Percentiles rank a stretch among this genome's conserved stretches.
phyloP scores from a whole-genome alignment of 2,888 invertebrate species.

The Hypsopygia costalis region DNA sequence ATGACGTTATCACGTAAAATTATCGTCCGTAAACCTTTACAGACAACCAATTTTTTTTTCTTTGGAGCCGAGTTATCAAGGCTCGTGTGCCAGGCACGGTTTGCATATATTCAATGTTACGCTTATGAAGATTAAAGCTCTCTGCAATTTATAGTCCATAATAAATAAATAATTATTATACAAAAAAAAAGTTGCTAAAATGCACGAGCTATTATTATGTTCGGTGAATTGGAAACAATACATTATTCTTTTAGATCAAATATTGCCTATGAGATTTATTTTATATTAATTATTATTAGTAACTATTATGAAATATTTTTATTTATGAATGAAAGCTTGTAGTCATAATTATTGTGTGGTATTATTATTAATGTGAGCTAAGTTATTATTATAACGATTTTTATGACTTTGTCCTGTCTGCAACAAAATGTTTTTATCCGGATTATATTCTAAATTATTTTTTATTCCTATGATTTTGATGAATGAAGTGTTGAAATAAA shows the following conservation, averaged over 20 bases:
- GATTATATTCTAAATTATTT: neutral
- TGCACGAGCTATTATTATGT: no score
- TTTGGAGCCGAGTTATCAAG: no score
- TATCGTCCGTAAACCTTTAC: no score
- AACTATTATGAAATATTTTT: neutral
- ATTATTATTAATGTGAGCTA: neutral
- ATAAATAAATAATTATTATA: neutral
- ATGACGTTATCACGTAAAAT: no score
- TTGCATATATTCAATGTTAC: neutral
- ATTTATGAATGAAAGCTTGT: neutral
- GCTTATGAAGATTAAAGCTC: neutral
- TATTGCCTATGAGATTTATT: no score
- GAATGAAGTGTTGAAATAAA: constrained; percentile 16
- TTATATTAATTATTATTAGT: no score
- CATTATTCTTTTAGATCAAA: no score
- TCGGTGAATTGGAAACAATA: no score
- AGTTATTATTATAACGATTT: neutral
- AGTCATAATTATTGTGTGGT: neutral
- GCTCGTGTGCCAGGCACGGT: no score
- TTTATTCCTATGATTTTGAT: neutral
- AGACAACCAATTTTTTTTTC: no score
- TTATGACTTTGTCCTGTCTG: no score
- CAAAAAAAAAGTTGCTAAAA: neutral
- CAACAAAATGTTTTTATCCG: no score
- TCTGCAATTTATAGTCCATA: neutral